Evolutionary conservation across 2,888 invertebrate species (phyloP).

Genomic region (Mythimna loreyi): DNA sequence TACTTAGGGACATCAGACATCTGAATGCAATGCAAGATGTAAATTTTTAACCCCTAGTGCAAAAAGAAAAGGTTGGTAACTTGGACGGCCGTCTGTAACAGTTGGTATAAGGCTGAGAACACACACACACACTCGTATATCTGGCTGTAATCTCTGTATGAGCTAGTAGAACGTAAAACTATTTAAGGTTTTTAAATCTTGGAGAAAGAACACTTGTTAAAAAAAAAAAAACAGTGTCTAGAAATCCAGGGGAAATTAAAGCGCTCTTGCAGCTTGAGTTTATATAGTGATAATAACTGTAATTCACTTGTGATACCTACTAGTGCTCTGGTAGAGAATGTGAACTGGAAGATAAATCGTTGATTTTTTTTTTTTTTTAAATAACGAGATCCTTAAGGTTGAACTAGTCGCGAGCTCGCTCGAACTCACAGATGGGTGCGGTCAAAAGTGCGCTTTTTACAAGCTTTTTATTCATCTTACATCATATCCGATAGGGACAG

Average conservation of each 20-base stretch:
- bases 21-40: conserved; percentile 45
- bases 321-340: conserved; percentile 7
- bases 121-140: conserved; percentile 13
- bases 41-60: conserved; percentile 46
- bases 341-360: background rate
- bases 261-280: conserved; percentile 25
- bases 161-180: conserved; percentile 10
- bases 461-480: too few relatives aligned
- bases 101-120: conserved; percentile 25
- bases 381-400: too few relatives aligned
- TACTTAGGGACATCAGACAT: conserved; percentile 12
- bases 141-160: conserved; percentile 35
- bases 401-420: too few relatives aligned
- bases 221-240: background rate
- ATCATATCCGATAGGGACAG: too few relatives aligned
- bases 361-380: too few relatives aligned
- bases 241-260: conserved; percentile 40
- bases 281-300: conserved; percentile 20
- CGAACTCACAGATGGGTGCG: too few relatives aligned
- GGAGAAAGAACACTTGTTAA: background rate
- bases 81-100: conserved; percentile 45
- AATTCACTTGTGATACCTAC: conserved; percentile 17
- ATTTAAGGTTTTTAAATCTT: conserved; percentile 8
- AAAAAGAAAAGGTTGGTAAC: conserved; percentile 43
- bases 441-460: too few relatives aligned